Conservation (phyloP, 2,797 vertebrate genomes). For the Xiphorhynchus erythropygius region DNA sequence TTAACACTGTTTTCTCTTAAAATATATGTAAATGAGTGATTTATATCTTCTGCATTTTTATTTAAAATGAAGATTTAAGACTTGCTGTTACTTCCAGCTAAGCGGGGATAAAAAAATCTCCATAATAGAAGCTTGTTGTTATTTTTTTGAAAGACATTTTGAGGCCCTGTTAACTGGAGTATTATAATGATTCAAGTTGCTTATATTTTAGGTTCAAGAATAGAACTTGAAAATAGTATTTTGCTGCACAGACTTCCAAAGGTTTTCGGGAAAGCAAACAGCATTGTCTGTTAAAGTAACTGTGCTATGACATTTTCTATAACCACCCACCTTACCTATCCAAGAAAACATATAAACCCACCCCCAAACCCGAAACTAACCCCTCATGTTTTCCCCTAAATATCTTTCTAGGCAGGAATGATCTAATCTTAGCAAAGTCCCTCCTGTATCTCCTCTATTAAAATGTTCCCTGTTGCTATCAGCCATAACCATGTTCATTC, state of each 20-base stretch:
- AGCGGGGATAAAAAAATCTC: not conserved
- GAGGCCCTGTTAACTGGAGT: not conserved
- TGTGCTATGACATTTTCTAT: not conserved
- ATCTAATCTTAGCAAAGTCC: constrained; percentile 1
- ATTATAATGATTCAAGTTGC: not conserved
- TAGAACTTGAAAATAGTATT: constrained; percentile 14
- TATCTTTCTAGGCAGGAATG: constrained; percentile 46
- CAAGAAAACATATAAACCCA: not conserved
- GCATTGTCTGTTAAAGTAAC: not conserved
- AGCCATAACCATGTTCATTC: not conserved
- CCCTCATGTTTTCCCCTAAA: not conserved
- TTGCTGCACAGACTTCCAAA: not conserved
- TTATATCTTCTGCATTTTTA: not conserved
- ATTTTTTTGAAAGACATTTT: not conserved
- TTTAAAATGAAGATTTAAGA: not conserved
- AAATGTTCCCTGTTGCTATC: constrained; percentile 5
- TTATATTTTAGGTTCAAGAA: not conserved
- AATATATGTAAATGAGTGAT: not conserved
- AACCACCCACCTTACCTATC: not conserved
- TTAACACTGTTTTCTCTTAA: not conserved
- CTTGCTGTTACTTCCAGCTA: not conserved
- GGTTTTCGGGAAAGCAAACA: constrained; percentile 6
- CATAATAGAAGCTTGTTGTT: not conserved
- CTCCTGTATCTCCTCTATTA: not conserved
- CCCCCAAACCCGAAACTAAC: not conserved